phyloP scores from a whole-genome alignment of 2,797 vertebrate genomes.

The Cheirogaleus major region DNA sequence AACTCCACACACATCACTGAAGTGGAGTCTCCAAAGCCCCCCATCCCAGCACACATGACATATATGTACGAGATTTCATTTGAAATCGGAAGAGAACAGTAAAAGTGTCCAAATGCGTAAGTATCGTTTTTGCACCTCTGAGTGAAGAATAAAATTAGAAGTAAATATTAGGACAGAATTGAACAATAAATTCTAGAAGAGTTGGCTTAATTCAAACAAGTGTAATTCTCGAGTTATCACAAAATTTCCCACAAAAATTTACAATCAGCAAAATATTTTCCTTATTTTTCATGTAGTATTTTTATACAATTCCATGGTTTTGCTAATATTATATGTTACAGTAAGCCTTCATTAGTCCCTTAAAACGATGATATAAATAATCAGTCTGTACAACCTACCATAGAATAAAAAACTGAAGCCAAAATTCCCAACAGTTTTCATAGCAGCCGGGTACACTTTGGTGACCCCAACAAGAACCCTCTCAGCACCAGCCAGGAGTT shows the following conservation, averaged over 20 bases:
- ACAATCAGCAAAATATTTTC: slow-evolving; percentile 79
- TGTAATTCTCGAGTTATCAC: slow-evolving; percentile 77
- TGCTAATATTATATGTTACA: slow-evolving; percentile 70
- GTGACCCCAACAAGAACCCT: slow-evolving; percentile 46
- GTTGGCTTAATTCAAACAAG: slow-evolving; percentile 69
- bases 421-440: slow-evolving; percentile 53
- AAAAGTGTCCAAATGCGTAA: background rate
- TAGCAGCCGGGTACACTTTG: slow-evolving; percentile 70
- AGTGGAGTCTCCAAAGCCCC: background rate
- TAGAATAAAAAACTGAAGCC: slow-evolving; percentile 61
- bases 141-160: background rate
- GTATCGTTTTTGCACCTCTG: background rate
- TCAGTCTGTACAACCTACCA: slow-evolving; percentile 65
- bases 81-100: too few relatives aligned
- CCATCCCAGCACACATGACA: background rate
- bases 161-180: background rate
- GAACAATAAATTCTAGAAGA: slow-evolving; percentile 65
- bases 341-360: slow-evolving; percentile 76
- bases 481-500: slow-evolving; percentile 14
- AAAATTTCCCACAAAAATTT: slow-evolving; percentile 78
- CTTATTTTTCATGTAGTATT: slow-evolving; percentile 68
- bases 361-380: slow-evolving; percentile 75
- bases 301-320: slow-evolving; percentile 74
- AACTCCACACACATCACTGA: background rate
- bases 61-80: background rate